Base-by-base conservation (phyloP, 2,797 vertebrate genomes). In the Pampus argenteus region DNA sequence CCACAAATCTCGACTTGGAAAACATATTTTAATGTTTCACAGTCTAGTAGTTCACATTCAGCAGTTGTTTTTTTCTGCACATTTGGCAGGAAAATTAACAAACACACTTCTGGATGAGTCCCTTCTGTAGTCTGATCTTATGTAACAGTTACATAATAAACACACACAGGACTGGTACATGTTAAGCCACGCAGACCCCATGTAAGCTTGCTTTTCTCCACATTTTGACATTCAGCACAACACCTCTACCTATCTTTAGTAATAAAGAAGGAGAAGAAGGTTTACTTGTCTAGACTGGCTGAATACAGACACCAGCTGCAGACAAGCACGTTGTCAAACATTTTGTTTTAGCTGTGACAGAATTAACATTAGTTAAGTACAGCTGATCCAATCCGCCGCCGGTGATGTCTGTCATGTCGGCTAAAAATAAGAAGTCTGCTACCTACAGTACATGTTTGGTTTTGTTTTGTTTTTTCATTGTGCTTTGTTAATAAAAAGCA, bases 21-120 rank as follows among this genome's bases (percentile, higher is more conserved):
- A 82, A 84, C 49, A 68, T 66, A 71, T 82, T 84, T 76, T 64
- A 58, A 10, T 67, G 70, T 84, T 87, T 83, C 71, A 83, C 73
- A 76, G 77, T 78, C 47, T 56, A 52, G 36, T 60, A 66, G 62
- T 69, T 81, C 58, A 65, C 54, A 76, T 76, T 73, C 74, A 74
- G 66, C 75, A 66, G 22, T 63, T 67, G n/a, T 84, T 17, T 9
- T 60, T 77, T 25, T 0, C 25, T 28, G 26, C 10, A 47, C 49
- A 74, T 67, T 83, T 86, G 74, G 68, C 74, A 85, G 54, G 72
- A 61, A 71, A 87, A 71, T 55, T 6, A 73, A 72, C 34, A 57
- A 73, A 72, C 29, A 58, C 11, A 48, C 71, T 81, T 77, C 70
- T 74, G 61, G 65, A 79, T 59, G 44, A 42, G 15, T 69, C 54